Percentiles rank a stretch among this genome's conserved stretches.
Evolutionary conservation across 2,797 vertebrate genomes (phyloP).

Genomic region (Tokudaia muenninki): DNA sequence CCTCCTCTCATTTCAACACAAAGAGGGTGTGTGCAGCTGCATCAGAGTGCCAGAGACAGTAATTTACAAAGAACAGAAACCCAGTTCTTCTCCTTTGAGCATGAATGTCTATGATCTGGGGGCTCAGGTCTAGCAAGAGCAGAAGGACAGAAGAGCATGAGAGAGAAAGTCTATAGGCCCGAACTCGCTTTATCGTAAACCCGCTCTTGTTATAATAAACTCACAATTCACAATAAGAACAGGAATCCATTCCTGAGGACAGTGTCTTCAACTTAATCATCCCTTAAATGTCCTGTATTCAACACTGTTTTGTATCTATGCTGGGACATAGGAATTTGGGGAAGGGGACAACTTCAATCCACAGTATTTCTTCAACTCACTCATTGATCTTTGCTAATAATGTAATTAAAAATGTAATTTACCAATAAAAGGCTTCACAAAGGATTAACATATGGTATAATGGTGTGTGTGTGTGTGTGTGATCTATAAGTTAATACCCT

Average conservation of each 20-base stretch:
- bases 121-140: not conserved
- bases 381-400: constrained; percentile 30
- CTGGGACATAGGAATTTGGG: not conserved
- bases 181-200: not conserved
- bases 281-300: not conserved
- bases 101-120: not conserved
- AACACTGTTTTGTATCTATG: not conserved
- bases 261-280: not conserved
- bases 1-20: not conserved
- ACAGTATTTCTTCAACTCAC: not conserved
- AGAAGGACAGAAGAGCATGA: not conserved
- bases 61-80: not conserved
- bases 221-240: not conserved
- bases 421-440: not conserved
- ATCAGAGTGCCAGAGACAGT: not conserved
- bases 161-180: not conserved
- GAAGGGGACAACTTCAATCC: not conserved
- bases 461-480: not conserved
- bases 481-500: too few relatives aligned
- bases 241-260: not conserved
- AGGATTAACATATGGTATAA: not conserved
- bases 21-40: not conserved
- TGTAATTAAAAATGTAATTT: constrained; percentile 5
- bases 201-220: not conserved
- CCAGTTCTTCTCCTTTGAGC: not conserved